A percentile compares a stretch with the other conserved stretches of the same genome.
Conservation (phyloP, 2,888 invertebrate species). For the Leptarthrus brevirostris region DNA sequence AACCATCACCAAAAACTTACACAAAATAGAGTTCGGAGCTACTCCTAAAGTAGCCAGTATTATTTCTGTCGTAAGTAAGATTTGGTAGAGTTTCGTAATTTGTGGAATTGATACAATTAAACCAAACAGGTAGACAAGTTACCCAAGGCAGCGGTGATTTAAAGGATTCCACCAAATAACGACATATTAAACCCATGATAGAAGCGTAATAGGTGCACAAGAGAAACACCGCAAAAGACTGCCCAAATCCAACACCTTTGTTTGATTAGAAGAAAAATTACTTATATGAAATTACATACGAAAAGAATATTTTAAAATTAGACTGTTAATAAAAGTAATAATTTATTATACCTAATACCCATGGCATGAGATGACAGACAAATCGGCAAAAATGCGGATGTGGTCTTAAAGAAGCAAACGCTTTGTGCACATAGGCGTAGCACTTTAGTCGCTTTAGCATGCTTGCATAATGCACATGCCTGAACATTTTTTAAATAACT, state of each 20-base stretch:
- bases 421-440: too few species aligned
- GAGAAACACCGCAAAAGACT: constrained; percentile 69
- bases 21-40: constrained; percentile 70
- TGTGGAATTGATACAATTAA: constrained; percentile 63
- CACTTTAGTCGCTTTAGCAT: too few species aligned
- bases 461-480: too few species aligned
- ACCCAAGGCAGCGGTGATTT: constrained; percentile 74
- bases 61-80: constrained; percentile 22
- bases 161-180: constrained; percentile 74
- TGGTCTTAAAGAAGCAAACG: too few species aligned
- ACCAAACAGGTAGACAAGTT: constrained; percentile 71
- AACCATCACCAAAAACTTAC: constrained; percentile 63
- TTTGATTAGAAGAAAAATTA: too few species aligned
- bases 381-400: too few species aligned
- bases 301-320: too few species aligned
- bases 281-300: too few species aligned
- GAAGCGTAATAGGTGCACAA: constrained; percentile 75
- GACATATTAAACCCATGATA: constrained; percentile 72
- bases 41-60: constrained; percentile 62
- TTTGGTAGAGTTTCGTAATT: constrained; percentile 30
- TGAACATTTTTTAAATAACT: too few species aligned
- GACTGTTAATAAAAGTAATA: too few species aligned
- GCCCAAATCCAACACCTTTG: constrained; percentile 71
- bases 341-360: too few species aligned
- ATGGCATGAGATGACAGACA: too few species aligned